Evolutionary conservation across 2,797 vertebrate species (phyloP), one percentile per base, ranked within the genome.

Genomic region (Anniella stebbinsi): DNA sequence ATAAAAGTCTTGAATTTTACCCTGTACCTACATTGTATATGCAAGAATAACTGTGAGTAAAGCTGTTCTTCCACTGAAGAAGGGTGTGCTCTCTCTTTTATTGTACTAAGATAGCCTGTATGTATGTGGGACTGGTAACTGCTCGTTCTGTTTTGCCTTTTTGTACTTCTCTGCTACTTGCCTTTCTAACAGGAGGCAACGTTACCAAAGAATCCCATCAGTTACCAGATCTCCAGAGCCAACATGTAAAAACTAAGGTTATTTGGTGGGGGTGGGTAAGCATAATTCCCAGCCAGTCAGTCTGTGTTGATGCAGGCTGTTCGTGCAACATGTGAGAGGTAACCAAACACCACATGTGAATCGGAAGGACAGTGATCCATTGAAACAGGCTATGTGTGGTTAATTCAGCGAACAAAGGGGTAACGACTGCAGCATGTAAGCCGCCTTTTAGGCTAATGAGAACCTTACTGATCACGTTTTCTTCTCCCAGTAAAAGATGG

Each of bases 401-500:
- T 94, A 95, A 90, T 94, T 93, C 92, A 93, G 94, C 95, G 94
- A 95, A 94, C 94, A 95, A 95, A 95, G 93, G 94, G 93, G 95
- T 95, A 96, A 96, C 93, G 95, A 94, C 84, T 92, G 91, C 90
- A 95, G 90, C 81, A 95, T 93, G 94, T 92, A 91, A 88, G 28
- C 82, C 91, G 91, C 92, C 93, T 92, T 95, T 92, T 91, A 94
- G 93, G 90, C 89, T 94, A 95, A 94, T 91, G 80, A 95, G 88
- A 95, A 90, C 91, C 93, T 69, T 78, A 96, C 93, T 94, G 92
- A 93, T 41, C 86, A 91, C 90, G 91, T 83, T 94, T 88, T 93
- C 23, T 94, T 88, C 92, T 94, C 92, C 87, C 84, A 94, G 93
- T 88, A 93, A 94, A 88, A 95, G 95, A 95, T 83, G 78, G 92